Conservation (phyloP, 2,888 invertebrate genomes). For the Pseudolycoriella hygida region DNA sequence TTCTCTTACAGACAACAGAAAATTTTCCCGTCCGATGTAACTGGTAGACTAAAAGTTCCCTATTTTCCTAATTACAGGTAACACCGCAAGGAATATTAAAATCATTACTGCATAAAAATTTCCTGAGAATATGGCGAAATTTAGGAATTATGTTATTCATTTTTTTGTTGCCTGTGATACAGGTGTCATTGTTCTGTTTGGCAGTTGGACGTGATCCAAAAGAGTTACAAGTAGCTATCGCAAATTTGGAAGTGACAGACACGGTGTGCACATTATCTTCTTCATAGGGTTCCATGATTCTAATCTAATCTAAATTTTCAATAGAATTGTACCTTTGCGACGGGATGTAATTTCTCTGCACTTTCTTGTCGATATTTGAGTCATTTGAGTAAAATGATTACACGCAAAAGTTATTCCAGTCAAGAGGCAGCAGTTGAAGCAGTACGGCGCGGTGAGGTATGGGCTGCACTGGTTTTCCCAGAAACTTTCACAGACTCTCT, state of each 20-base stretch:
- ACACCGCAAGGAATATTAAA: no score
- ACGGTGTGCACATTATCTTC: constrained; percentile 15
- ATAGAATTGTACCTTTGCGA: constrained; percentile 23
- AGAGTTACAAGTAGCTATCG: constrained; percentile 61
- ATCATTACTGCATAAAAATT: constrained; percentile 75
- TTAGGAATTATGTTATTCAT: constrained; percentile 88
- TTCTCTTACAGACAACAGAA: no score
- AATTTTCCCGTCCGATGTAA: no score
- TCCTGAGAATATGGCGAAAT: constrained; percentile 81
- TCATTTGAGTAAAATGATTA: constrained; percentile 54
- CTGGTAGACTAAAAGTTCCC: no score
- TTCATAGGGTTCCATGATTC: no score
- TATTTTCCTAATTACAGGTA: no score
- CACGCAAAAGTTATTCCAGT: constrained; percentile 48
- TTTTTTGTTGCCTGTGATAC: constrained; percentile 84
- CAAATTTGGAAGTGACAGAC: constrained; percentile 46
- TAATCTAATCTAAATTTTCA: constrained; percentile 7
- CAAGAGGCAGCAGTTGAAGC: constrained; percentile 49
- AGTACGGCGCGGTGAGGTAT: constrained; percentile 59
- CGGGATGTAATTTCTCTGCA: constrained; percentile 49
- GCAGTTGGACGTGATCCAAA: constrained; percentile 80
- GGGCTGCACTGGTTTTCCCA: constrained; percentile 79
- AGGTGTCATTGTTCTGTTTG: constrained; percentile 82
- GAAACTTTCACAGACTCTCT: constrained; percentile 79
- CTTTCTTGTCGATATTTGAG: constrained; percentile 67